Evolutionary conservation across 2,797 vertebrate species (phyloP).

Genomic region (Capromys pilorides): DNA sequence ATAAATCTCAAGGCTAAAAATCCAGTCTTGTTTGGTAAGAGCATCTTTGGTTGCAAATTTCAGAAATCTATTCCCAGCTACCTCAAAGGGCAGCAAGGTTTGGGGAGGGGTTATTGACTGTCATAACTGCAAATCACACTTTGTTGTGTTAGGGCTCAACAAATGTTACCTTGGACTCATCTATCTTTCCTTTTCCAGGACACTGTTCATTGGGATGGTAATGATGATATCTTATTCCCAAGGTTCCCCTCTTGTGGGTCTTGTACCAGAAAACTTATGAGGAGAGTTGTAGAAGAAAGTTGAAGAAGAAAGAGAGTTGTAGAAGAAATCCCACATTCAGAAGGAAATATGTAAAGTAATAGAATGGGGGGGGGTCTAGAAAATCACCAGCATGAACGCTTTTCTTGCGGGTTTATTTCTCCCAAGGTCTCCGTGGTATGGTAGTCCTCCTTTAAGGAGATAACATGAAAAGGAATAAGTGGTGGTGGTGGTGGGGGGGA

Average conservation of each 20-base stretch:
- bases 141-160: background rate
- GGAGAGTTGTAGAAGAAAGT: background rate
- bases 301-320: too few species aligned
- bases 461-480: constrained; percentile 79
- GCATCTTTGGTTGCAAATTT: background rate
- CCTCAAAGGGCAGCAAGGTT: background rate
- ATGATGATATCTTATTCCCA: background rate
- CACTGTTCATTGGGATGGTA: background rate
- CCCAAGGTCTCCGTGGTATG: constrained; percentile 75
- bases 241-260: background rate
- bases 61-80: background rate
- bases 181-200: background rate
- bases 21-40: background rate
- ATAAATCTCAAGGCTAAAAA: background rate
- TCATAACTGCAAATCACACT: background rate
- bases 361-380: constrained; percentile 62
- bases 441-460: constrained; percentile 80
- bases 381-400: constrained; percentile 71
- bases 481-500: constrained; percentile 65
- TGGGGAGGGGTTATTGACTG: background rate
- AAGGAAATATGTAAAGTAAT: constrained; percentile 77
- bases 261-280: background rate
- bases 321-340: constrained; percentile 71
- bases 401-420: constrained; percentile 78
- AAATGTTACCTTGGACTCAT: background rate